Conservation (phyloP, 2,888 invertebrate genomes). For the Sesia bembeciformis region DNA sequence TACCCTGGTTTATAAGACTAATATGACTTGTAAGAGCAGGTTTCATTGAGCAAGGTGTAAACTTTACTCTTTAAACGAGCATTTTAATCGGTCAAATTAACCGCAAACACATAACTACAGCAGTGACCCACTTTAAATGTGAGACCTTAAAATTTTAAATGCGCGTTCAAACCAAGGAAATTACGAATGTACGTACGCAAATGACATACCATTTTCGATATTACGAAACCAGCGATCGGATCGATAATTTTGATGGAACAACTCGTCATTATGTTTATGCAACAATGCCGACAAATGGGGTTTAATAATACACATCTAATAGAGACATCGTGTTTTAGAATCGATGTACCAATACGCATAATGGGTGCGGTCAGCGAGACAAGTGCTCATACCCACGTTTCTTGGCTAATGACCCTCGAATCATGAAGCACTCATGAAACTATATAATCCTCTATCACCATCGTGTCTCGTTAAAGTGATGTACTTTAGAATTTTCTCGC, state of each 20-base stretch:
- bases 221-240: conserved; percentile 28
- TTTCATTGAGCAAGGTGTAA: too few relatives aligned
- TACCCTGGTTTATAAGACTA: too few relatives aligned
- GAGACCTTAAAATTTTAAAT: not conserved
- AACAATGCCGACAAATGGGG: conserved; percentile 26
- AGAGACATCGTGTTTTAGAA: conserved; percentile 9
- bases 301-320: conserved; percentile 30
- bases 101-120: not conserved
- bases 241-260: conserved; percentile 30
- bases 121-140: not conserved
- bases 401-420: too few relatives aligned
- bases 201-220: conserved; percentile 25
- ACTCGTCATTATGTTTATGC: conserved; percentile 32
- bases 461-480: too few relatives aligned
- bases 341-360: not conserved
- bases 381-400: not conserved
- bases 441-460: too few relatives aligned
- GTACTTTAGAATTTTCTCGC: too few relatives aligned
- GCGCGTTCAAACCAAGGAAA: conserved; percentile 9
- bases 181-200: conserved; percentile 22
- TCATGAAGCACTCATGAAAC: too few relatives aligned
- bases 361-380: not conserved
- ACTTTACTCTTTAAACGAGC: too few relatives aligned
- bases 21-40: too few relatives aligned
- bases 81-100: too few relatives aligned